These are phyloP conservation scores for Embiotoca jacksoni DNA, from an alignment of 2,113 vertebrate genomes.

Conservation along the genomic window DNA sequence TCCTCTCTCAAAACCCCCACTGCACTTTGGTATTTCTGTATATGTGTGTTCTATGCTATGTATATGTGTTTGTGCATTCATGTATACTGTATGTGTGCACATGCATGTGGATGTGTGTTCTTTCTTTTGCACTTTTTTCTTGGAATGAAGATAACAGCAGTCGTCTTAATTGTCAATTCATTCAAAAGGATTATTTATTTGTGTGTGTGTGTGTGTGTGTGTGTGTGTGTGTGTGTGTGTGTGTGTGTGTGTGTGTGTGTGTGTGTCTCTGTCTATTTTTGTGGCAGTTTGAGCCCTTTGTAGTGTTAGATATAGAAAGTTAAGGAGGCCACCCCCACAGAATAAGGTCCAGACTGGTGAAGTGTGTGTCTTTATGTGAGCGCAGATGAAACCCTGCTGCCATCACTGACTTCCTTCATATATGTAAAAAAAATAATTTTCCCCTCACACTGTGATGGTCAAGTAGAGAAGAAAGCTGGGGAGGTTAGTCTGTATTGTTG, in stretches of 20 bases:
- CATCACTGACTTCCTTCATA: conserved; percentile 3
- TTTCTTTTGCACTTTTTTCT: neutral
- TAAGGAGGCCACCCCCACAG: conserved; percentile 23
- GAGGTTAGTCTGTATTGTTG: conserved; percentile 33
- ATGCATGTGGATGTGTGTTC: neutral
- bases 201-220: neutral
- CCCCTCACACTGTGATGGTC: conserved; percentile 45
- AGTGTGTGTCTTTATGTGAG: neutral
- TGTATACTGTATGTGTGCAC: neutral
- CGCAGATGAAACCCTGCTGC: neutral
- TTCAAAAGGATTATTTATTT: neutral
- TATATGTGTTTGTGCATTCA: conserved; percentile 13
- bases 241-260: neutral
- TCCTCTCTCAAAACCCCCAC: conserved; percentile 58
- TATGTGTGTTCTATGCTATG: neutral
- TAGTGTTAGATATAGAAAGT: conserved; percentile 29
- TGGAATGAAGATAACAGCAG: neutral
- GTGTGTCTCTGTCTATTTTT: neutral
- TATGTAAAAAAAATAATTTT: neutral
- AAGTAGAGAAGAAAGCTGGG: conserved; percentile 42
- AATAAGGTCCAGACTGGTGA: conserved; percentile 9
- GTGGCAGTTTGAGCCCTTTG: conserved; percentile 5
- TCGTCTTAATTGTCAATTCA: neutral
- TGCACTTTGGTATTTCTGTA: conserved; percentile 50
- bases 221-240: neutral